Percentiles rank a stretch among this genome's conserved stretches.
Conservation (phyloP, 2,797 vertebrate species). For the Bufotes viridis region DNA sequence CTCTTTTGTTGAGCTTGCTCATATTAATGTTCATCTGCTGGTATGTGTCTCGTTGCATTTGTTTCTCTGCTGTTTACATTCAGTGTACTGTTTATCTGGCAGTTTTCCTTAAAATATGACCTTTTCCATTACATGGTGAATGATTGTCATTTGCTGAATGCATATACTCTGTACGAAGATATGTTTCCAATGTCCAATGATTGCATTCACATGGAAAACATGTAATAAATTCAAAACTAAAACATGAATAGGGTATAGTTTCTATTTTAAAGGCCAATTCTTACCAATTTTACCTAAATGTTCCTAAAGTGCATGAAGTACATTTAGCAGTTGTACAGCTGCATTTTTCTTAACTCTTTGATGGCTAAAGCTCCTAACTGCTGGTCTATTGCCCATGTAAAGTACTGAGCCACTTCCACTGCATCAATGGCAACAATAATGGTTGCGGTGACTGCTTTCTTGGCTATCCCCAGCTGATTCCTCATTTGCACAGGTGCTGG, state of each 20-base stretch:
- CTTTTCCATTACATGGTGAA: constrained; percentile 9
- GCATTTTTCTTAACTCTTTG: too few species aligned
- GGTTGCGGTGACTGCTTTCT: too few species aligned
- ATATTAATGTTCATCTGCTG: constrained; percentile 59
- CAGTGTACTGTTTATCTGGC: constrained; percentile 31
- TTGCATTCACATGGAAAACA: background rate
- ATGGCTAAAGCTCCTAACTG: too few species aligned
- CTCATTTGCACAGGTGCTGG: too few species aligned
- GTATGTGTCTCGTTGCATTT: constrained; percentile 58
- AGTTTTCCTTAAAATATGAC: constrained; percentile 40
- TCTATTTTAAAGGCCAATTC: too few species aligned
- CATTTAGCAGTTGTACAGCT: too few species aligned
- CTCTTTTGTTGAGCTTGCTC: constrained; percentile 56
- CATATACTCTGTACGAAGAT: background rate
- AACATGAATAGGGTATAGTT: background rate
- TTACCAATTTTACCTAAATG: too few species aligned
- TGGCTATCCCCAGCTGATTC: too few species aligned
- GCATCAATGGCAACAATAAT: too few species aligned
- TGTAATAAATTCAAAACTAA: background rate
- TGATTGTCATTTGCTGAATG: background rate
- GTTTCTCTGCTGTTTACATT: constrained; percentile 55
- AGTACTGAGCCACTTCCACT: too few species aligned
- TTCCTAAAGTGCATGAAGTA: too few species aligned
- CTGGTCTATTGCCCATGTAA: too few species aligned
- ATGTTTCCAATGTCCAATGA: background rate